Conservation (phyloP, 2,888 invertebrate species). For the Coecobrya sp. region DNA sequence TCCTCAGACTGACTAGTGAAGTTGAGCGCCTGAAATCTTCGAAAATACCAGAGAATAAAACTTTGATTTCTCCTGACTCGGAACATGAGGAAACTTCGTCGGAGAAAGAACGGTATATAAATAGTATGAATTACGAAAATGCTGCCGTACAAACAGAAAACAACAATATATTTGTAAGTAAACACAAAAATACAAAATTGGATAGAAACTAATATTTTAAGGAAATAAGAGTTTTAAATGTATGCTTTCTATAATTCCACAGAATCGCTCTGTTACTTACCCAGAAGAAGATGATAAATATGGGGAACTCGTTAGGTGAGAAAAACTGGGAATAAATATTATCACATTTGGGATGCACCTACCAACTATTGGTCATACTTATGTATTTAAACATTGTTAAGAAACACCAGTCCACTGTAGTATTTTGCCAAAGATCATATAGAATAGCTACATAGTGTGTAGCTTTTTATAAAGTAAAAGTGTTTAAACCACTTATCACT, state of each 20-base stretch:
- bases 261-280: constrained; percentile 80
- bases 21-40: constrained; percentile 79
- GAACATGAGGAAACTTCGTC: not conserved
- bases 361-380: not conserved
- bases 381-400: constrained; percentile 7
- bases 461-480: not conserved
- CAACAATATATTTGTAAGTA: constrained; percentile 79
- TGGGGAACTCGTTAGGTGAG: constrained; percentile 84
- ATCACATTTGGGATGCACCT: not conserved
- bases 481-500: not conserved
- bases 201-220: not conserved
- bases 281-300: constrained; percentile 83
- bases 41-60: not conserved
- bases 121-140: constrained; percentile 74
- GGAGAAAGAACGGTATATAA: constrained; percentile 51
- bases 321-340: not conserved
- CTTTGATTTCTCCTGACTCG: not conserved
- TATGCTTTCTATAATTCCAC: constrained; percentile 32
- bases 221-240: not conserved
- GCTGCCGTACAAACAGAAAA: constrained; percentile 84
- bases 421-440: not conserved
- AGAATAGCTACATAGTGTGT: not conserved
- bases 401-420: not conserved
- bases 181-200: not conserved
- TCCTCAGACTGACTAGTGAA: constrained; percentile 81